A percentile compares a stretch with the other conserved stretches of the same genome.
These are phyloP conservation scores for Philopotamus ludificatus DNA, from an alignment of 1,140 invertebrate species.

Conservation along the genomic window DNA sequence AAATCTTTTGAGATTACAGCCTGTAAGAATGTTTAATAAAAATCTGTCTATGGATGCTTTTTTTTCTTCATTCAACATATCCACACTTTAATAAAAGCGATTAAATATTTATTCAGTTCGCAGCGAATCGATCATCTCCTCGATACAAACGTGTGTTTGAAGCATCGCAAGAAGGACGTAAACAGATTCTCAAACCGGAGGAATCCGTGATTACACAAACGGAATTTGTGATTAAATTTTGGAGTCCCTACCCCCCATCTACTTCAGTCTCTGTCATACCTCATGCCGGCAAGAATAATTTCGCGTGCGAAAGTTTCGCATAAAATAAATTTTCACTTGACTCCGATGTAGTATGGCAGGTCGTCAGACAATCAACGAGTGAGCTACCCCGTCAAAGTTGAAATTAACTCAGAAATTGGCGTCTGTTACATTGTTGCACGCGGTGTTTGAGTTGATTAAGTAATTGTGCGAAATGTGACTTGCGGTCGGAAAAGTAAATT, in stretches of 20 bases:
- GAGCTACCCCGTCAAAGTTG: too few species aligned
- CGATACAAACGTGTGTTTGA: constrained; percentile 24
- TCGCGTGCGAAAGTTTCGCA: constrained; percentile 1
- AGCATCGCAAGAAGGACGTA: constrained; percentile 17
- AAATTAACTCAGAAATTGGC: background rate
- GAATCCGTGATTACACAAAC: constrained; percentile 27
- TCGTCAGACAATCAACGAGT: constrained; percentile 6
- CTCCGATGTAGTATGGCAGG: background rate
- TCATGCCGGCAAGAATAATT: constrained; percentile 8
- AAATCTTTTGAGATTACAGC: too few species aligned
- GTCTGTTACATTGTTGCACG: background rate
- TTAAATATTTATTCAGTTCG: constrained; percentile 20
- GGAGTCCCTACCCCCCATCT: too few species aligned
- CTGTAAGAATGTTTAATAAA: too few species aligned
- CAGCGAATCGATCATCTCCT: constrained; percentile 26
- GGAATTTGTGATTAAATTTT: constrained; percentile 28
- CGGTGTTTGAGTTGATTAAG: background rate
- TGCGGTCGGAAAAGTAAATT: background rate
- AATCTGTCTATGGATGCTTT: background rate
- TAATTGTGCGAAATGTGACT: background rate
- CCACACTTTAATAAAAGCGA: constrained; percentile 9
- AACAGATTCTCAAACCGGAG: constrained; percentile 22
- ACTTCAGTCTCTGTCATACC: too few species aligned
- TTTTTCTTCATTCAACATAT: background rate
- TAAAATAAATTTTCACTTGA: background rate